Conservation (phyloP, 2,888 invertebrate species). For the Plagodis pulveraria region DNA sequence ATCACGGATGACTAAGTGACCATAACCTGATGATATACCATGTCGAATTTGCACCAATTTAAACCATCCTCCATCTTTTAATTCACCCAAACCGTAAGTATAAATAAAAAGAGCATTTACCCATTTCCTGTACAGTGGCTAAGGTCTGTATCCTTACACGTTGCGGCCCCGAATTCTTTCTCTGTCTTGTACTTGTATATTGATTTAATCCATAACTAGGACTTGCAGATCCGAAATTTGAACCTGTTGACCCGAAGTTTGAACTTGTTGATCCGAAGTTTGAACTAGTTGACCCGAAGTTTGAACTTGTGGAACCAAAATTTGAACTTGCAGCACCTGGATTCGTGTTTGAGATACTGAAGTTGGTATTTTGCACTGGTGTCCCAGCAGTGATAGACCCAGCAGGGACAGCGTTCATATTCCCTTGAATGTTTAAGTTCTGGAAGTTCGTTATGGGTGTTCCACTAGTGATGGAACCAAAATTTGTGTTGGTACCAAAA, state of each 20-base stretch:
- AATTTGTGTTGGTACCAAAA: conserved; percentile 7
- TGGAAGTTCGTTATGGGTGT: conserved; percentile 30
- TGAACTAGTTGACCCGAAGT: conserved; percentile 2
- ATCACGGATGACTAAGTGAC: too few relatives aligned
- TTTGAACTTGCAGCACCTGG: conserved; percentile 2
- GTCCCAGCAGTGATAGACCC: conserved; percentile 63
- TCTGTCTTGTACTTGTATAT: conserved; percentile 59
- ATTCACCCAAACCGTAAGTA: conserved; percentile 30
- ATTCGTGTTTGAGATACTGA: conserved; percentile 1
- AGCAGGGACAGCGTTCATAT: conserved; percentile 17
- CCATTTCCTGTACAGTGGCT: conserved; percentile 91
- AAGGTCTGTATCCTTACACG: conserved; percentile 75
- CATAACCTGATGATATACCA: too few relatives aligned
- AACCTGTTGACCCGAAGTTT: conserved; percentile 11
- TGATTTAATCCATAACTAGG: conserved; percentile 43
- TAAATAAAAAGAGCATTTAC: conserved; percentile 75
- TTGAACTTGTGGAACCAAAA: conserved; percentile 19
- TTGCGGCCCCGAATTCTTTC: conserved; percentile 86
- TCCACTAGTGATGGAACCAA: conserved; percentile 43
- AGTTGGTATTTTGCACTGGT: conserved; percentile 37
- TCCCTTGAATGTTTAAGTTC: conserved; percentile 27
- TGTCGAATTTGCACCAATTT: too few relatives aligned
- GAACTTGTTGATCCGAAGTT: conserved; percentile 4
- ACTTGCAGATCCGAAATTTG: conserved; percentile 12
- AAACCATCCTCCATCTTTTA: too few relatives aligned